Evolutionary conservation across 2,888 invertebrate species (phyloP).

Genomic region (Melieria crassipennis): DNA sequence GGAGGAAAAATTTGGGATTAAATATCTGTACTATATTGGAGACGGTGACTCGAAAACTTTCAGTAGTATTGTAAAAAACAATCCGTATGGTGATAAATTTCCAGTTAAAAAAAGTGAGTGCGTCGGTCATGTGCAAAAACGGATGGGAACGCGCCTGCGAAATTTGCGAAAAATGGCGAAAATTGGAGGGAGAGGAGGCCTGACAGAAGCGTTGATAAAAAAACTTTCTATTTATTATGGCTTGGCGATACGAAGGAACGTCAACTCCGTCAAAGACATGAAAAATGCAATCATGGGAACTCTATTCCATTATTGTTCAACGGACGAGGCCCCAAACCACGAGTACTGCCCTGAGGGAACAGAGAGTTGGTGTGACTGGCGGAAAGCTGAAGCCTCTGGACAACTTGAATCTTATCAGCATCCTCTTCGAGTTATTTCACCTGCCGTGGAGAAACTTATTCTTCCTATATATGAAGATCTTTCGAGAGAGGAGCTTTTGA

Average conservation of each 20-base stretch:
- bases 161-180: not conserved
- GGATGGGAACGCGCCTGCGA: not conserved
- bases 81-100: slow-evolving; percentile 20
- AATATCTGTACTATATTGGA: slow-evolving; percentile 18
- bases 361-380: slow-evolving; percentile 2
- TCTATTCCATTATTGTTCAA: slow-evolving; percentile 50
- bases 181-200: slow-evolving; percentile 32
- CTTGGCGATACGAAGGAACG: slow-evolving; percentile 49
- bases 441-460: no score
- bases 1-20: not conserved
- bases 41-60: slow-evolving; percentile 23
- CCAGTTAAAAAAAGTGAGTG: slow-evolving; percentile 17
- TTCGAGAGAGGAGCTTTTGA: no score
- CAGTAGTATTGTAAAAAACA: not conserved
- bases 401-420: not conserved
- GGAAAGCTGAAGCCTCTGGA: not conserved
- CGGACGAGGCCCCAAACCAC: slow-evolving; percentile 27
- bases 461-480: no score
- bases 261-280: slow-evolving; percentile 49
- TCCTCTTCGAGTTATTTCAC: not conserved
- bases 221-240: slow-evolving; percentile 54
- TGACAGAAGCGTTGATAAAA: slow-evolving; percentile 51
- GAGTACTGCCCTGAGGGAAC: not conserved
- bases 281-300: slow-evolving; percentile 52
- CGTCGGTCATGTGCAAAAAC: slow-evolving; percentile 4